These are phyloP conservation scores for Chesias legatella DNA, from an alignment of 2,888 invertebrate genomes.

Conservation along the genomic window DNA sequence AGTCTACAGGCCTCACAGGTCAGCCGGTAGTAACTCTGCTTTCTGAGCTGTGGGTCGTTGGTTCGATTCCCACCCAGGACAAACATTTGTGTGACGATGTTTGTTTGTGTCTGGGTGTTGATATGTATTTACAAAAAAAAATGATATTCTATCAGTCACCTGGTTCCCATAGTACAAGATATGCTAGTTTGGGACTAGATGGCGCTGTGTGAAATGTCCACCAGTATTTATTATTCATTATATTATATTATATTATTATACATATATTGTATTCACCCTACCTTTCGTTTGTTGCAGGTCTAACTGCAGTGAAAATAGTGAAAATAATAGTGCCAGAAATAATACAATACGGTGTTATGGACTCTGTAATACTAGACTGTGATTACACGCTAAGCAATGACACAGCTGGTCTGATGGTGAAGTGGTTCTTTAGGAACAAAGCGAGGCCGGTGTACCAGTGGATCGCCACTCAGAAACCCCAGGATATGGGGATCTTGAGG, in stretches of 20 bases:
- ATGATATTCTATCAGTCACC: no score
- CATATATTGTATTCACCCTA: slow-evolving; percentile 1
- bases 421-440: slow-evolving; percentile 87
- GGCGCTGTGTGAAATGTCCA: no score
- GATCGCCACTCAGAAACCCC: slow-evolving; percentile 85
- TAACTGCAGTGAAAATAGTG: slow-evolving; percentile 80
- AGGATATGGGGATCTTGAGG: slow-evolving; percentile 81
- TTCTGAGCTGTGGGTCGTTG: no score
- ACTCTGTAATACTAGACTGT: slow-evolving; percentile 86
- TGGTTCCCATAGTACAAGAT: no score
- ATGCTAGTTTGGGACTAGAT: no score
- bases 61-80: no score
- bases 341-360: slow-evolving; percentile 81
- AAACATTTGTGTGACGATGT: no score
- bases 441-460: slow-evolving; percentile 87
- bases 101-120: no score
- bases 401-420: slow-evolving; percentile 85
- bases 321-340: slow-evolving; percentile 82
- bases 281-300: slow-evolving; percentile 72
- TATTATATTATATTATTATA: slow-evolving; percentile 2
- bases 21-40: no score
- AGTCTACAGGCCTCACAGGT: no score
- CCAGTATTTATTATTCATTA: no score
- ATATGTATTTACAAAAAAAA: no score
- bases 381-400: slow-evolving; percentile 83